phyloP scores from a whole-genome alignment of 2,888 invertebrate genomes.

The Lobophora halterata region DNA sequence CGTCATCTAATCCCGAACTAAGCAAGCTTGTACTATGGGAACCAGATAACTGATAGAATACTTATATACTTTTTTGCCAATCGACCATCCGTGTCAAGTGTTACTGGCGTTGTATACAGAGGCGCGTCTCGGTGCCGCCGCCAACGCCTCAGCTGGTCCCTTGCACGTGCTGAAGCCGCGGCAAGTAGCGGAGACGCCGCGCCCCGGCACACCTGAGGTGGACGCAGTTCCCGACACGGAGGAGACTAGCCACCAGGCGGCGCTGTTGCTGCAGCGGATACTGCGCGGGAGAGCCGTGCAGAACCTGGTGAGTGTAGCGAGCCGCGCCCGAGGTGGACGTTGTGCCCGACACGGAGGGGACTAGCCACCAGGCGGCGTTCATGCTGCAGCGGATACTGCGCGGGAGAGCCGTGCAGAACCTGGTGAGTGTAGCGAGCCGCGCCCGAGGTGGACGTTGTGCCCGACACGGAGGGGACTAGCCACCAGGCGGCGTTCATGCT shows the following conservation, averaged over 20 bases:
- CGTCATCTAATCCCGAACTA: too few species aligned
- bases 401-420: conserved; percentile 86
- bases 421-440: conserved; percentile 80
- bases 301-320: conserved; percentile 82
- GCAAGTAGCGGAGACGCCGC: conserved; percentile 28
- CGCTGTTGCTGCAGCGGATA: conserved; percentile 83
- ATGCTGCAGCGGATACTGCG: conserved; percentile 84
- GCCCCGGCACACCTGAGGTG: conserved; percentile 59
- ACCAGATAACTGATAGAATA: too few species aligned
- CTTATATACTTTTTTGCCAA: too few species aligned
- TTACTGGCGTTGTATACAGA: too few species aligned
- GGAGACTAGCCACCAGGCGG: conserved; percentile 63
- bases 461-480: conserved; percentile 45
- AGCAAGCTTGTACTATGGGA: too few species aligned
- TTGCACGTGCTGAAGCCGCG: conserved; percentile 57
- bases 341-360: conserved; percentile 48
- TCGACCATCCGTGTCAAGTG: too few species aligned
- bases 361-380: conserved; percentile 72
- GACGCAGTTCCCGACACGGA: conserved; percentile 49
- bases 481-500: conserved; percentile 80
- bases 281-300: conserved; percentile 87
- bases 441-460: conserved; percentile 53
- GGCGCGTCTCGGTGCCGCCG: conserved; percentile 59
- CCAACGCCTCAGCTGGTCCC: conserved; percentile 42
- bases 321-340: conserved; percentile 56